Percentiles rank a stretch among this genome's conserved stretches.
Conservation (phyloP, 2,888 invertebrate genomes). For the Drosophila lacicola region DNA sequence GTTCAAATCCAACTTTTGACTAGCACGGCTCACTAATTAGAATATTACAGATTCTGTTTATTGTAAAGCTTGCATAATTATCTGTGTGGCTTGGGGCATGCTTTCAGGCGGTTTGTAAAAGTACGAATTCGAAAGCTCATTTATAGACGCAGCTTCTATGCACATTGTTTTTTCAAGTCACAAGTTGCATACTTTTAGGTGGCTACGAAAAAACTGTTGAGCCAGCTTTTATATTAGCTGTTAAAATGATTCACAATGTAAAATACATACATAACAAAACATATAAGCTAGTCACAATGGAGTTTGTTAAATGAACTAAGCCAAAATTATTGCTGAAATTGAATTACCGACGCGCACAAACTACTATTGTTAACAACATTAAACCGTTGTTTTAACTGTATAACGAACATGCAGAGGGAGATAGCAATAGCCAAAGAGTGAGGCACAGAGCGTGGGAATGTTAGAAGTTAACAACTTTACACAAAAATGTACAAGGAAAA, state of each 20-base stretch:
- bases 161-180: rapidly evolving
- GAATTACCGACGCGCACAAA: slow-evolving; percentile 21
- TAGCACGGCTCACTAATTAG: not conserved
- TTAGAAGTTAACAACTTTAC: slow-evolving; percentile 60
- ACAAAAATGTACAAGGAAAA: slow-evolving; percentile 70
- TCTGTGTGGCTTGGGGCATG: not conserved
- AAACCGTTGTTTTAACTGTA: slow-evolving; percentile 50
- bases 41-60: not conserved
- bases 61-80: not conserved
- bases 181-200: slow-evolving; percentile 42
- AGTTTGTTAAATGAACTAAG: too few species aligned
- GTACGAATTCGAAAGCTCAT: not conserved
- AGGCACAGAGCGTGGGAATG: slow-evolving; percentile 11
- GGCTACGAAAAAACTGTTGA: not conserved
- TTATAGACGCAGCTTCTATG: too few species aligned
- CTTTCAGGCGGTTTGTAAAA: not conserved
- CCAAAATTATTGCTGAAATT: slow-evolving; percentile 11
- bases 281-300: too few species aligned
- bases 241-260: too few species aligned
- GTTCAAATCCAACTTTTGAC: not conserved
- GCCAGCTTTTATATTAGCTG: too few species aligned
- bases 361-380: slow-evolving; percentile 59
- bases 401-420: slow-evolving; percentile 1
- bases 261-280: too few species aligned
- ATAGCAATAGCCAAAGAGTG: not conserved